phyloP scores from a whole-genome alignment of 2,113 vertebrate genomes.

The Ploceus nigricollis region DNA sequence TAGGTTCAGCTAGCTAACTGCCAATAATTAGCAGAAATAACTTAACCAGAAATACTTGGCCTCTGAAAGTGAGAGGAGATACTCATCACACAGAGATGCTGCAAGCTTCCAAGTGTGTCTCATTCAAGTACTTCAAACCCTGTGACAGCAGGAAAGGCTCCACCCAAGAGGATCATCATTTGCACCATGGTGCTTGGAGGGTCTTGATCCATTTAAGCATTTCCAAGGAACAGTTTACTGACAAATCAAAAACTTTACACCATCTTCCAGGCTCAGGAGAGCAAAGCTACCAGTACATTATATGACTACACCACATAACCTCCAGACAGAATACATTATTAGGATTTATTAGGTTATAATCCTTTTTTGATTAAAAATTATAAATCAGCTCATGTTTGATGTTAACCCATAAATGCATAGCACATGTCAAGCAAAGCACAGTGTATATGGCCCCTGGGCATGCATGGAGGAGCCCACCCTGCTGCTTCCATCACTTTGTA shows the following conservation, averaged over 20 bases:
- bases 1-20: neutral
- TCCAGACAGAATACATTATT: constrained; percentile 38
- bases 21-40: neutral
- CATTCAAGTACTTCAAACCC: neutral
- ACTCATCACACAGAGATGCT: neutral
- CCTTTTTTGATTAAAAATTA: constrained; percentile 67
- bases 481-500: neutral
- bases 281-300: neutral
- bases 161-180: neutral
- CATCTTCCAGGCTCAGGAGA: neutral
- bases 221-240: neutral
- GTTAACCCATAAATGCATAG: constrained; percentile 56
- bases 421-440: constrained; percentile 15
- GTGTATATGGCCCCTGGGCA: neutral
- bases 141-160: neutral
- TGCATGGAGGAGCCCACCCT: neutral
- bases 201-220: neutral
- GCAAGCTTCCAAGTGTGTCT: neutral
- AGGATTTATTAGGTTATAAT: constrained; percentile 63
- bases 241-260: neutral
- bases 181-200: neutral
- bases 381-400: constrained; percentile 60
- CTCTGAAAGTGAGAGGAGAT: neutral
- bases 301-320: neutral
- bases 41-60: neutral